phyloP scores from a whole-genome alignment of 2,888 invertebrate genomes.

The Esperia sulphurella region DNA sequence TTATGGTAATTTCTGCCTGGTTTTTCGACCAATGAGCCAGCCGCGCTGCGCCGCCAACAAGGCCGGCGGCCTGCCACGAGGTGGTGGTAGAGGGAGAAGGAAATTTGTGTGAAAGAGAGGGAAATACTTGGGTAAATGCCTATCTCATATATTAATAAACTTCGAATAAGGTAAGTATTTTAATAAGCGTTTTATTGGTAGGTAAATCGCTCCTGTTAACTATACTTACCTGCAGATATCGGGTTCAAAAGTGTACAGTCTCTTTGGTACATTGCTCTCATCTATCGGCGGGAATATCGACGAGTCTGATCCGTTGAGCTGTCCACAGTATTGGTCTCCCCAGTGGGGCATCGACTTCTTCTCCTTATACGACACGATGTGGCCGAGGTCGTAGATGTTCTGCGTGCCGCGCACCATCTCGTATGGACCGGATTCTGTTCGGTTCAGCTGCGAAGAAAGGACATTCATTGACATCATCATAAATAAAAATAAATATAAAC shows the following conservation, averaged over 20 bases:
- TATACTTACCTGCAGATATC: constrained; percentile 82
- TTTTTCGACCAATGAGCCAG: no score
- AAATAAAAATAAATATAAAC: no score
- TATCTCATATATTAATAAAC: no score
- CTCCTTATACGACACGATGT: constrained; percentile 66
- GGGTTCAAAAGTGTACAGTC: constrained; percentile 69
- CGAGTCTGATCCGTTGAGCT: constrained; percentile 77
- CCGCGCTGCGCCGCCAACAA: no score
- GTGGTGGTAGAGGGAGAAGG: no score
- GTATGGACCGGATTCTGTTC: constrained; percentile 72
- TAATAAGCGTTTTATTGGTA: no score
- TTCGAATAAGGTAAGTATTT: no score
- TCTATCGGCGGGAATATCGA: constrained; percentile 75
- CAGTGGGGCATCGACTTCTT: constrained; percentile 47
- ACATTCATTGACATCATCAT: background rate
- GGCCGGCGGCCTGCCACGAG: no score
- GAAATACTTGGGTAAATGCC: no score
- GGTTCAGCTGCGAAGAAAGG: constrained; percentile 64
- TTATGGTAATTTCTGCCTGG: no score
- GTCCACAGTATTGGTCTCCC: constrained; percentile 68
- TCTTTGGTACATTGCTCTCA: constrained; percentile 42
- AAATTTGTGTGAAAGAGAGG: no score
- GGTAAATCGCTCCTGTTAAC: no score
- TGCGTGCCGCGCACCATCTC: constrained; percentile 74
- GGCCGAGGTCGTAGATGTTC: constrained; percentile 66